Evolutionary conservation across 2,113 vertebrate species (phyloP).

Genomic region (Ahaetulla prasina): DNA sequence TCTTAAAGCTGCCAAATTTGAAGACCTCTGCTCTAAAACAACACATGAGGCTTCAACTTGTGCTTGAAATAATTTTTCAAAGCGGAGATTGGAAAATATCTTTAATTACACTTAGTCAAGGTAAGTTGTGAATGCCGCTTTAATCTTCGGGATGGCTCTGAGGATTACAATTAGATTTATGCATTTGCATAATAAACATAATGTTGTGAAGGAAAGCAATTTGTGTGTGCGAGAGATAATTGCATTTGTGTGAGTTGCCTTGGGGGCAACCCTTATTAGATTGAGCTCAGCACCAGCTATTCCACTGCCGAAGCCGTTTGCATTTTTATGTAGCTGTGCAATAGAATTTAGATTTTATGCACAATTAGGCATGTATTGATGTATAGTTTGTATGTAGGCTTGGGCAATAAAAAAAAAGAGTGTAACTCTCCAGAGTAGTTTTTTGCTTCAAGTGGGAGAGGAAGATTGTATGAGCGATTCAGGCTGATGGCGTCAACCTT

Average conservation of each 20-base stretch:
- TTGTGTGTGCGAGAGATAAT: conserved; percentile 58
- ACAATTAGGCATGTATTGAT: conserved; percentile 64
- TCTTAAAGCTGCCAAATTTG: too few species aligned
- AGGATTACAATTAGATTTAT: conserved; percentile 68
- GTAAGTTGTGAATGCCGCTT: conserved; percentile 58
- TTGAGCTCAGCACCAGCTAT: conserved; percentile 40
- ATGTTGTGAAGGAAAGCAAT: conserved; percentile 64
- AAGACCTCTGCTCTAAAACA: conserved; percentile 5
- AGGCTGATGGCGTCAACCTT: conserved; percentile 13
- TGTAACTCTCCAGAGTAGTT: conserved; percentile 34
- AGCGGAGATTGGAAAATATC: conserved; percentile 49
- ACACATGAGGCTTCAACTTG: neutral
- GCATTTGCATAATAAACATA: conserved; percentile 76
- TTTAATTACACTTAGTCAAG: conserved; percentile 73
- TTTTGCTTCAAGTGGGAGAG: conserved; percentile 37
- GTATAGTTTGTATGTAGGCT: conserved; percentile 55
- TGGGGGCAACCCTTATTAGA: conserved; percentile 45
- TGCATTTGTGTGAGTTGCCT: conserved; percentile 59
- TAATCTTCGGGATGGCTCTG: conserved; percentile 67
- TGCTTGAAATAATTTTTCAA: conserved; percentile 35
- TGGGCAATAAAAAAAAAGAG: conserved; percentile 44
- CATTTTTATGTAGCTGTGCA: conserved; percentile 57
- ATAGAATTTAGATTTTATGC: conserved; percentile 66
- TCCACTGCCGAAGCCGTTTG: conserved; percentile 46
- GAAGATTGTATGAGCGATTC: neutral